phyloP scores from a whole-genome alignment of 2,113 vertebrate species.

The Holacanthus passer region DNA sequence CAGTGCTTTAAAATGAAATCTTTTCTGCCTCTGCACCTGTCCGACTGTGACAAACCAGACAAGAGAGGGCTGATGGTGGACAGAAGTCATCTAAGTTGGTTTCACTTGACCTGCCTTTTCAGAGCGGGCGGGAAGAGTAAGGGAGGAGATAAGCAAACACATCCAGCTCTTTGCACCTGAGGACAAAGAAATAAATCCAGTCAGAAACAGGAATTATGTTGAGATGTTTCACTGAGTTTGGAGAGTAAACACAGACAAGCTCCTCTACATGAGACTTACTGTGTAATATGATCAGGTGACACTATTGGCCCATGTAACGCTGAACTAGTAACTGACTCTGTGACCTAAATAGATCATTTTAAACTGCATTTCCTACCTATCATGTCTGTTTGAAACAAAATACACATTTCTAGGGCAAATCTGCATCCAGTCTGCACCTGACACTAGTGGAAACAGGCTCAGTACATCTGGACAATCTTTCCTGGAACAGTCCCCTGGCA shows the following conservation, averaged over 20 bases:
- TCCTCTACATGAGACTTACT: not conserved
- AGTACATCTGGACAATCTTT: not conserved
- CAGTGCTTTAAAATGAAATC: conserved; percentile 42
- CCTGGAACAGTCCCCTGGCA: not conserved
- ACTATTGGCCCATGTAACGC: not conserved
- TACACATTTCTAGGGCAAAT: not conserved
- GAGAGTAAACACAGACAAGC: not conserved
- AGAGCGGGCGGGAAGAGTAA: conserved; percentile 8
- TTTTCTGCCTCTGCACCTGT: conserved; percentile 17
- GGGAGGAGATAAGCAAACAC: conserved; percentile 14
- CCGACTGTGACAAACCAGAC: not conserved
- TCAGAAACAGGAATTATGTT: not conserved
- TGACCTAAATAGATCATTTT: not conserved
- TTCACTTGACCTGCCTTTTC: conserved; percentile 38
- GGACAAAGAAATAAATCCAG: not conserved
- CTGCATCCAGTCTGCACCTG: not conserved
- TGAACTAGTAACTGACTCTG: not conserved
- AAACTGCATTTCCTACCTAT: not conserved
- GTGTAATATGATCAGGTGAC: not conserved
- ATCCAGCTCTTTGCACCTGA: not conserved
- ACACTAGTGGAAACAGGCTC: not conserved
- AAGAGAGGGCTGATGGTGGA: conserved; percentile 8
- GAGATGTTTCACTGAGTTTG: not conserved
- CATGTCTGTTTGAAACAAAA: conserved; percentile 7
- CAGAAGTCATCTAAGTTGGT: conserved; percentile 17